Evolutionary conservation across 2,888 invertebrate species (phyloP).

Genomic region (Pheosia gnoma): DNA sequence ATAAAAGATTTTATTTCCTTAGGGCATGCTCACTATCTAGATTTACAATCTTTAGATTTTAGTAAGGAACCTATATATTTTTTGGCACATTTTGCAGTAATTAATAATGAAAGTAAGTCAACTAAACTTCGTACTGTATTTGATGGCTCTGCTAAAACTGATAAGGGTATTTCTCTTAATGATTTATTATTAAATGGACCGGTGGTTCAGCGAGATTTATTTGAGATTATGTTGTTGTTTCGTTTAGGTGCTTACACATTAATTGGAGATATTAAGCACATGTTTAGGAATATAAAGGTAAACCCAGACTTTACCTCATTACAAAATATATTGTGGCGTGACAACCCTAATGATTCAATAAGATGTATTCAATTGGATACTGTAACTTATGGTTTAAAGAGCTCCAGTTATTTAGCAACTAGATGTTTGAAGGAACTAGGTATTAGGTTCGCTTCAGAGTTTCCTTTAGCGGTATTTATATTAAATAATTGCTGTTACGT

Average conservation of each 20-base stretch:
- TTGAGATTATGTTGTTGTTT: not conserved
- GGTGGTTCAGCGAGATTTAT: not conserved
- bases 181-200: not conserved
- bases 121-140: not conserved
- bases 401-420: conserved; percentile 13
- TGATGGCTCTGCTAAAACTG: not conserved
- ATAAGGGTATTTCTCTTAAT: not conserved
- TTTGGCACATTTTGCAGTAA: not conserved
- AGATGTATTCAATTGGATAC: conserved; percentile 25
- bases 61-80: not conserved
- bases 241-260: not conserved
- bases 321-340: not conserved
- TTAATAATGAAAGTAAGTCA: not conserved
- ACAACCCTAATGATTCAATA: conserved; percentile 10
- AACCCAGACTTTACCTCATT: not conserved
- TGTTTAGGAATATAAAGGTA: not conserved
- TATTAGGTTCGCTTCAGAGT: not conserved
- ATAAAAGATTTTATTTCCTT: conserved; percentile 17
- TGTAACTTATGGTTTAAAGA: conserved; percentile 31
- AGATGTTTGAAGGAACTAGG: not conserved
- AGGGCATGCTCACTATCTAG: conserved; percentile 13
- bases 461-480: not conserved
- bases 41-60: not conserved
- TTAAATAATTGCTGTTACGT: not conserved
- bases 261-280: not conserved